These are phyloP conservation scores for Pentamera pediparva DNA, from an alignment of 53 echinoderm and acorn worm genomes.

Conservation along the genomic window DNA sequence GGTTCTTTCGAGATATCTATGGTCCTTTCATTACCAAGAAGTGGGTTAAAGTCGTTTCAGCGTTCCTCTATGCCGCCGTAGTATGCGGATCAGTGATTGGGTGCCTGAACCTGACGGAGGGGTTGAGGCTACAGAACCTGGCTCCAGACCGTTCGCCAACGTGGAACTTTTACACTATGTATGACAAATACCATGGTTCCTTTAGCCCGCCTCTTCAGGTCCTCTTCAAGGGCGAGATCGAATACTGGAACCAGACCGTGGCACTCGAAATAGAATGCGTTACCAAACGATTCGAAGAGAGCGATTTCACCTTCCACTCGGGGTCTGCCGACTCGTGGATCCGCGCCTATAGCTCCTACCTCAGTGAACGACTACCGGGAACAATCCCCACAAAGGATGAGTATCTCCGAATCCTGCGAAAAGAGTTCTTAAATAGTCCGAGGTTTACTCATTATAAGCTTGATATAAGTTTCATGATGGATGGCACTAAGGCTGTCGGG, in stretches of 20 bases:
- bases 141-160: constrained; percentile 82
- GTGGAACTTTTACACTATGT: constrained; percentile 64
- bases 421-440: constrained; percentile 30
- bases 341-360: constrained; percentile 36
- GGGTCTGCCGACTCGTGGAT: constrained; percentile 74
- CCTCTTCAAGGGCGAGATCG: constrained; percentile 53
- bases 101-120: constrained; percentile 76
- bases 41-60: constrained; percentile 48
- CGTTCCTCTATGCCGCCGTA: constrained; percentile 47
- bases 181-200: constrained; percentile 65
- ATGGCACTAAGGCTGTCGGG: constrained; percentile 8
- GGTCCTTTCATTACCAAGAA: constrained; percentile 78
- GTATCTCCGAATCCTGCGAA: constrained; percentile 30
- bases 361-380: not conserved
- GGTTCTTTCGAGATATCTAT: constrained; percentile 82
- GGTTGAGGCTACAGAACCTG: constrained; percentile 72
- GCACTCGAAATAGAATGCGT: constrained; percentile 56
- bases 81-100: constrained; percentile 71
- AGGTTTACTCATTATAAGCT: constrained; percentile 37
- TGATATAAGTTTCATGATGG: constrained; percentile 43
- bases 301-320: constrained; percentile 27
- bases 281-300: constrained; percentile 49
- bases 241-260: constrained; percentile 62
- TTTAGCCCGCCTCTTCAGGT: constrained; percentile 77
- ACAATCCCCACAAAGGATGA: constrained; percentile 8